Evolutionary conservation across 2,797 vertebrate genomes (phyloP).

Genomic region (Halcyon leucocephala): DNA sequence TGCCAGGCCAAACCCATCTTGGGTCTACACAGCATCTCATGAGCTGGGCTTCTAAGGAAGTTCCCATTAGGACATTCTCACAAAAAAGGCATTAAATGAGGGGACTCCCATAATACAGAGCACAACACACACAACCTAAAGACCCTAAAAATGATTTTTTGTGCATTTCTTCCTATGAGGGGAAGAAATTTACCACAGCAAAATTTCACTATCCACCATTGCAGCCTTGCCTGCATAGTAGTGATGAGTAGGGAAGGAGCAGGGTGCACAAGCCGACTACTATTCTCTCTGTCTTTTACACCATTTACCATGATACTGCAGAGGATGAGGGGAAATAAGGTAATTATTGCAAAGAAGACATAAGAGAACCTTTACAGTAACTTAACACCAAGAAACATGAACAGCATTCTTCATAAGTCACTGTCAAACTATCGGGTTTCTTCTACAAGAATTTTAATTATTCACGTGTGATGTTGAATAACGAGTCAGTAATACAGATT

Average conservation of each 20-base stretch:
- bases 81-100: background rate
- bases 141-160: background rate
- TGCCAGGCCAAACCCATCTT: no score
- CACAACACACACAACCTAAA: background rate
- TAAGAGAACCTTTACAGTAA: background rate
- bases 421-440: background rate
- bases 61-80: background rate
- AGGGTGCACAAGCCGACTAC: background rate
- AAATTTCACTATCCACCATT: background rate
- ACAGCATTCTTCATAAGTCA: background rate
- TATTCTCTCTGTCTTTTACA: accelerated
- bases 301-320: background rate
- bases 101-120: accelerated
- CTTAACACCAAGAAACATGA: background rate
- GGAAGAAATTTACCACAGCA: background rate
- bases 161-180: accelerated
- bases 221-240: background rate
- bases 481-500: background rate
- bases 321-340: background rate
- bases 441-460: background rate
- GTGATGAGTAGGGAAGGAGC: background rate
- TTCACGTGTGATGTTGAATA: background rate
- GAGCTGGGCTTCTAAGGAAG: background rate
- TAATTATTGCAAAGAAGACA: background rate
- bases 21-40: background rate